Percentiles rank a stretch among this genome's conserved stretches.
These are phyloP conservation scores for Pollenia griseotomentosa DNA, from an alignment of 2,888 invertebrate species.

Conservation along the genomic window DNA sequence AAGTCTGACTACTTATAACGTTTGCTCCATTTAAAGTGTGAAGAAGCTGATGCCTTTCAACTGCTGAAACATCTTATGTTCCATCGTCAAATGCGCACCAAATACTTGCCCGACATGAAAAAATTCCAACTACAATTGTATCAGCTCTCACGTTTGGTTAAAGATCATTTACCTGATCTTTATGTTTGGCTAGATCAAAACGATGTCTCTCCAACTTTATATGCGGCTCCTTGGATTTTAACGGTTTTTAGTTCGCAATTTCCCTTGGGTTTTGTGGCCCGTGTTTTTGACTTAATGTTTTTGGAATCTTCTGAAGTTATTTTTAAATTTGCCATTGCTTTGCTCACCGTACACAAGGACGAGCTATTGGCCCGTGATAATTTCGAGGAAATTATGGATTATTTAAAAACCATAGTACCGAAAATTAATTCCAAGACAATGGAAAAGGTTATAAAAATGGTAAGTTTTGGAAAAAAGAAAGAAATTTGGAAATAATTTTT, in stretches of 20 bases:
- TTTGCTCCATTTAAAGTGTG: conserved; percentile 87
- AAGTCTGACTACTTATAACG: neutral
- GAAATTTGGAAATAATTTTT: too few species aligned
- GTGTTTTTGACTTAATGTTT: conserved; percentile 96
- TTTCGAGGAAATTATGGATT: conserved; percentile 97
- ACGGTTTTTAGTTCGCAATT: conserved; percentile 98
- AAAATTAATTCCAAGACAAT: conserved; percentile 88
- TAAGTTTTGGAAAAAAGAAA: conserved; percentile 79
- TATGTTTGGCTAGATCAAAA: conserved; percentile 94
- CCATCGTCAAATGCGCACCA: conserved; percentile 92
- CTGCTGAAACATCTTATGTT: conserved; percentile 96
- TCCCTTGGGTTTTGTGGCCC: conserved; percentile 96
- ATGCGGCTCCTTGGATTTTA: conserved; percentile 98
- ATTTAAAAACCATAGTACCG: conserved; percentile 92
- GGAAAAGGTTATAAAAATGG: conserved; percentile 93
- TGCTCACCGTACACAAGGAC: conserved; percentile 93
- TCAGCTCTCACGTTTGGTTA: conserved; percentile 95
- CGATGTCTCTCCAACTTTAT: conserved; percentile 96
- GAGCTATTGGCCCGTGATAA: conserved; percentile 93
- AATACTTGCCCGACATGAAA: conserved; percentile 97
- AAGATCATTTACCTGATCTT: conserved; percentile 93
- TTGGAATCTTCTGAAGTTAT: conserved; percentile 95
- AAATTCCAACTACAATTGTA: conserved; percentile 95
- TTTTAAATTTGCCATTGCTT: conserved; percentile 93
- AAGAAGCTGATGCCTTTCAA: conserved; percentile 95